Percentiles rank a stretch among this genome's conserved stretches.
Evolutionary conservation across 2,113 vertebrate species (phyloP).

Genomic region (Chloropsis hardwickii): DNA sequence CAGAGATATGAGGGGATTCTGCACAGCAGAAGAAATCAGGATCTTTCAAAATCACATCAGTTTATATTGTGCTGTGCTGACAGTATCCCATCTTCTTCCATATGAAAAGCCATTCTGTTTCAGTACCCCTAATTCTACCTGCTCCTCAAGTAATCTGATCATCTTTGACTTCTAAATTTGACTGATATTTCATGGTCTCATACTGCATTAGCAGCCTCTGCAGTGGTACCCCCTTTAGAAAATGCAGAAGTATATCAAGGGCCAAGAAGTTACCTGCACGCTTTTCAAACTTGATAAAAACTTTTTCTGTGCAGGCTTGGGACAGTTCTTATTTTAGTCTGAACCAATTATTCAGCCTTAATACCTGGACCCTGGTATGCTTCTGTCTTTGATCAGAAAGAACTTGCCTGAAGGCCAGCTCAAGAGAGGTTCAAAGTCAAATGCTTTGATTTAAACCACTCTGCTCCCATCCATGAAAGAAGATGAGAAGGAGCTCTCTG

Average conservation of each 20-base stretch:
- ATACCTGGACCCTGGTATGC: slow-evolving; percentile 55
- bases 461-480: slow-evolving; percentile 58
- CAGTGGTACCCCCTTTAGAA: background rate
- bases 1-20: background rate
- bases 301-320: slow-evolving; percentile 42
- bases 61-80: background rate
- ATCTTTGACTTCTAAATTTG: background rate
- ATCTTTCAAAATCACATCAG: background rate
- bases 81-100: background rate
- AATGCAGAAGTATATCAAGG: background rate
- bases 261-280: background rate
- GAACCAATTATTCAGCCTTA: slow-evolving; percentile 64
- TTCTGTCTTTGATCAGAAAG: slow-evolving; percentile 64
- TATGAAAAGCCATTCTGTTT: background rate
- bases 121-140: background rate
- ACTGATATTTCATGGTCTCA: background rate
- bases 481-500: slow-evolving; percentile 48
- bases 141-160: background rate
- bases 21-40: background rate
- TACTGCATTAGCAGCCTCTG: background rate
- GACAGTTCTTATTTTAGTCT: slow-evolving; percentile 61
- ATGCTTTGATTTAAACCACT: slow-evolving; percentile 65
- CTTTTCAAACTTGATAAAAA: slow-evolving; percentile 40
- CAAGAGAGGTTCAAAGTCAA: slow-evolving; percentile 66
- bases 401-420: slow-evolving; percentile 66